Conservation (phyloP, 2,888 invertebrate genomes). For the Drosophila robusta region DNA sequence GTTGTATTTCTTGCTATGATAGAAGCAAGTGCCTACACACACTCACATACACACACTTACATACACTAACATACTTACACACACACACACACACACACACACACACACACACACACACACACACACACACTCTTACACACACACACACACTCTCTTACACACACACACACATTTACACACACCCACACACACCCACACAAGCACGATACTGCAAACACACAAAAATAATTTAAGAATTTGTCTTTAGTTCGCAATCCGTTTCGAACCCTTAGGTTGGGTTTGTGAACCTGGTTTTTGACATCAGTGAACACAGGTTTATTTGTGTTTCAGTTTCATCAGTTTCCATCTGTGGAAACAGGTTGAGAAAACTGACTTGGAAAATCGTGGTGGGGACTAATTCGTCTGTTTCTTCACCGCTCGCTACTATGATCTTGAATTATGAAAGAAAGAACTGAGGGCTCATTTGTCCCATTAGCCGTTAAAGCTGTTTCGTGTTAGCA, state of each 20-base stretch:
- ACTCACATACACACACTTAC: neutral
- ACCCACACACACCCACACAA: neutral
- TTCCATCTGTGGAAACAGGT: constrained; percentile 27
- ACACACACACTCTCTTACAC: neutral
- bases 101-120: neutral
- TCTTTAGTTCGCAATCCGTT: too few relatives aligned
- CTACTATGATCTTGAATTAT: neutral
- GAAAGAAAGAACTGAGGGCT: constrained; percentile 2
- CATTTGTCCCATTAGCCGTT: constrained; percentile 4
- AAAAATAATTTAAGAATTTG: too few relatives aligned
- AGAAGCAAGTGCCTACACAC: constrained; percentile 3
- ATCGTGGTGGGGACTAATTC: constrained; percentile 1
- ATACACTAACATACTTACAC: too few relatives aligned
- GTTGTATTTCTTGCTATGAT: constrained; percentile 24
- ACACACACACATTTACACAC: neutral
- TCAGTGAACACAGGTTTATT: too few relatives aligned
- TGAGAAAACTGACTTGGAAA: constrained; percentile 19
- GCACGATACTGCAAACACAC: too few relatives aligned
- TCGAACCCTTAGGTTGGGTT: too few relatives aligned
- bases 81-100: neutral
- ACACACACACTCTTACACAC: neutral
- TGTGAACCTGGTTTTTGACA: too few relatives aligned
- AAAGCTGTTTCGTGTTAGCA: constrained; percentile 17
- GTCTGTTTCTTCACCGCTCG: constrained; percentile 15
- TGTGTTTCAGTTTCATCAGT: too few relatives aligned